Evolutionary conservation across 2,797 vertebrate genomes (phyloP), one percentile per base, ranked within the genome.

Genomic region (Sebastiscus albofasciatus): DNA sequence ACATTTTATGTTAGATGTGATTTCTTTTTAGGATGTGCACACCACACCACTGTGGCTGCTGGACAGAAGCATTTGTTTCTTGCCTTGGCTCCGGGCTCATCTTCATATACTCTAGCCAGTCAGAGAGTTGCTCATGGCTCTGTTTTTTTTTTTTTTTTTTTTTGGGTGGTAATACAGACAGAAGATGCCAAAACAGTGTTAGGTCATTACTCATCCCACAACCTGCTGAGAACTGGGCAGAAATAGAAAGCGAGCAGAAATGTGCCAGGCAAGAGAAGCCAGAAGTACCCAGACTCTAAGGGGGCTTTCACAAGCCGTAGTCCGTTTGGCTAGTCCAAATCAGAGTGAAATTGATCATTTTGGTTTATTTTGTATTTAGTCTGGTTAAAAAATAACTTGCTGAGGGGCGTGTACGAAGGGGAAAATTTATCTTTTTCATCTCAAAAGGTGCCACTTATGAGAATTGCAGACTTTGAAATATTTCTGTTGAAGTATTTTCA

Each of bases 161-260:
- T 79, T 84, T 74, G 24, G 74, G 70, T 88, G 73, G 74, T 73
- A 52, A 80, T 67, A 79, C 76, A 18, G 72, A 72, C 77, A 46
- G 71, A 61, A 58, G 79, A 80, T 85, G 88, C 91, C 91, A 91
- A 83, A 89, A 67, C 56, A 39, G n/a, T 61, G 75, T 67, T 56
- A 12, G 86, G 81, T 80, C 84, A 89, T 94, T 90, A 88, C 75
- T 91, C 90, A 88, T 87, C 72, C 56, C 62, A 26, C 60, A 74
- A 68, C 83, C 70, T 58, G 58, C 85, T 42, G 84, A 72, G 77
- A 58, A 67, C 78, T 82, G 81, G 73, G 71, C 72, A 4, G 67
- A 75, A 65, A 80, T 39, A 24, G 34, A 80, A 60, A 72, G 56
- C 7, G 0, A 27, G 36, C 67, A 42, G 59, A 82, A 72, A 80